These are phyloP conservation scores for Amniataba percoides DNA, from an alignment of 2,797 vertebrate species.

Conservation along the genomic window DNA sequence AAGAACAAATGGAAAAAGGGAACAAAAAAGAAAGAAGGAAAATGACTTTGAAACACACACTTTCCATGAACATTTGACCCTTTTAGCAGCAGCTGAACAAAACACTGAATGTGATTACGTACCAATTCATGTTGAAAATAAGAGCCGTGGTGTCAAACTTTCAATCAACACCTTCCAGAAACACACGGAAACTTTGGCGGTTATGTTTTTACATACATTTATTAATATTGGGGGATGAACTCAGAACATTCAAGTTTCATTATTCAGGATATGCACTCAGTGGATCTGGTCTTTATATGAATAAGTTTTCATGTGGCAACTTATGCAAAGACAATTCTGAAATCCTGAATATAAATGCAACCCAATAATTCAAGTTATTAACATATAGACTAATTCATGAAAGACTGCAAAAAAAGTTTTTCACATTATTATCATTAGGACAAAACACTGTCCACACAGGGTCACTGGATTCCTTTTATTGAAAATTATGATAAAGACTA, in stretches of 20 bases:
- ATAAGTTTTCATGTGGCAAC: neutral
- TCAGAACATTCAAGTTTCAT: neutral
- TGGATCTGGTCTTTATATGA: neutral
- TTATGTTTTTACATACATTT: too few relatives aligned
- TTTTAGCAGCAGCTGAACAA: constrained; percentile 4
- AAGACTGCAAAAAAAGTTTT: neutral
- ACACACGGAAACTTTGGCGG: neutral
- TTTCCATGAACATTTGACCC: constrained; percentile 2
- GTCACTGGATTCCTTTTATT: neutral
- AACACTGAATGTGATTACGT: neutral
- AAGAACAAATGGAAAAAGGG: neutral
- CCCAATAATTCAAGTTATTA: neutral
- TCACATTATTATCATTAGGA: neutral
- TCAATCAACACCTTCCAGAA: neutral
- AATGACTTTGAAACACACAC: neutral
- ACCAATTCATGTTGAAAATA: neutral
- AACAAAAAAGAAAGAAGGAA: neutral
- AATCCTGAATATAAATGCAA: neutral
- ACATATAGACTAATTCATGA: neutral
- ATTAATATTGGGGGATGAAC: too few relatives aligned
- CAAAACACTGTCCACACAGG: neutral
- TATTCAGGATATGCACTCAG: neutral
- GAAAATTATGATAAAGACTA: neutral
- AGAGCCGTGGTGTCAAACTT: neutral
- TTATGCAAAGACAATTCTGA: neutral